phyloP scores from a whole-genome alignment of 2,888 invertebrate species.

The Philopedon plagiatum region DNA sequence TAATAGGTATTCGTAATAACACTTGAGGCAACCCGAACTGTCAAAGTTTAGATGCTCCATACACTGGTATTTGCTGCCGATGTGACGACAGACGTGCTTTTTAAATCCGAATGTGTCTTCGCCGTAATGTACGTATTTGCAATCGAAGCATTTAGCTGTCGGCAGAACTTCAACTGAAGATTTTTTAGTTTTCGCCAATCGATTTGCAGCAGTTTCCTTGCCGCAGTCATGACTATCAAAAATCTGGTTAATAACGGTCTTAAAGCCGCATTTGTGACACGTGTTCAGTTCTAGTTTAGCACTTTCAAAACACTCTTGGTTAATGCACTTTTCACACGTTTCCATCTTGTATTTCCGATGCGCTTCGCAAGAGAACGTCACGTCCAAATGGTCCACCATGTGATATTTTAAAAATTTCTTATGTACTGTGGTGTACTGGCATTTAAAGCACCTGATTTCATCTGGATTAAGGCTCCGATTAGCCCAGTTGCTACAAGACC shows the following conservation, averaged over 20 bases:
- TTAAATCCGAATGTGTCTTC: background rate
- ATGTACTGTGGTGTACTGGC: background rate
- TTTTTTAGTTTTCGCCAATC: background rate
- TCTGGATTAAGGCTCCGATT: background rate
- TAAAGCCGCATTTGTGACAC: background rate
- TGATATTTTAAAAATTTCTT: constrained; percentile 8
- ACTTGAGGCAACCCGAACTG: background rate
- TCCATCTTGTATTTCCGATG: background rate
- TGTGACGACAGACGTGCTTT: background rate
- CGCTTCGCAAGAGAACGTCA: background rate
- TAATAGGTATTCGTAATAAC: background rate
- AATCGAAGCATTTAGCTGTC: background rate
- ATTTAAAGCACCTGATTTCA: background rate
- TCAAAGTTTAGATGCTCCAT: background rate
- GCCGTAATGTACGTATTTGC: background rate
- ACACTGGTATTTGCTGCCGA: background rate
- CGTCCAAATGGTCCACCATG: background rate
- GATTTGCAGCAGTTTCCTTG: background rate
- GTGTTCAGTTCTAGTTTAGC: background rate
- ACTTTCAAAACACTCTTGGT: background rate
- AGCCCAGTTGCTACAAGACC: background rate
- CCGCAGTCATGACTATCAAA: background rate
- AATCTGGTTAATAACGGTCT: background rate
- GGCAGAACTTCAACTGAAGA: background rate
- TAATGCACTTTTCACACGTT: background rate